These are phyloP conservation scores for Drosophila virilis DNA, from an alignment of 1,140 invertebrate genomes.

Conservation along the genomic window DNA sequence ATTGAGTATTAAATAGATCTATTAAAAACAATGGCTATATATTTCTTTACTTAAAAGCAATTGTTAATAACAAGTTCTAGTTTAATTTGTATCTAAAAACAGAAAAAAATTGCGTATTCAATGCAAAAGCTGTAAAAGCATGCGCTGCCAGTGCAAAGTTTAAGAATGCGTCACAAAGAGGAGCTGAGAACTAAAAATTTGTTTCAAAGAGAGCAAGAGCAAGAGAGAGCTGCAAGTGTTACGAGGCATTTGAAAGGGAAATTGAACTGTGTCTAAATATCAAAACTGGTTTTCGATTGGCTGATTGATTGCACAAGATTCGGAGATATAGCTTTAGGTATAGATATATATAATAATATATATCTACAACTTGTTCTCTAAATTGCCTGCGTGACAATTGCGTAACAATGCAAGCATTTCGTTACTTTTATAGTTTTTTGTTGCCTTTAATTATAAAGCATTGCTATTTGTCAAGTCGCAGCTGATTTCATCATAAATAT, in stretches of 20 bases:
- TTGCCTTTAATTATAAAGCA: conserved; percentile 39
- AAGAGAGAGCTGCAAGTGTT: too few relatives aligned
- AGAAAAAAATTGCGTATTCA: too few relatives aligned
- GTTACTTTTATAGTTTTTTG: not conserved
- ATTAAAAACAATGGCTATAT: too few relatives aligned
- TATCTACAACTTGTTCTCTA: not conserved
- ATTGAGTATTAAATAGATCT: too few relatives aligned
- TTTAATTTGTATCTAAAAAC: too few relatives aligned
- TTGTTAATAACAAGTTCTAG: too few relatives aligned
- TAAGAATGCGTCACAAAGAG: not conserved
- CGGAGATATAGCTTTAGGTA: too few relatives aligned
- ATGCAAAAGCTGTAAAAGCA: too few relatives aligned
- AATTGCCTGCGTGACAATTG: not conserved
- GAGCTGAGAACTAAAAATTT: not conserved
- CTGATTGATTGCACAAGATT: too few relatives aligned
- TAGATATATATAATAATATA: not conserved
- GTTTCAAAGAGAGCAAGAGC: too few relatives aligned
- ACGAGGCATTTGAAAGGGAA: not conserved
- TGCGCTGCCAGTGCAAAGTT: not conserved
- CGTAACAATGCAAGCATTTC: conserved; percentile 20
- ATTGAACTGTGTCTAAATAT: not conserved
- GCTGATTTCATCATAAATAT: conserved; percentile 56
- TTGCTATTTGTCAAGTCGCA: conserved; percentile 43
- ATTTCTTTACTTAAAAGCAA: too few relatives aligned
- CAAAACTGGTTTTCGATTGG: not conserved